A percentile compares a stretch with the other conserved stretches of the same genome.
Conservation (phyloP, 1,140 invertebrate species). For the Formica selysi region DNA sequence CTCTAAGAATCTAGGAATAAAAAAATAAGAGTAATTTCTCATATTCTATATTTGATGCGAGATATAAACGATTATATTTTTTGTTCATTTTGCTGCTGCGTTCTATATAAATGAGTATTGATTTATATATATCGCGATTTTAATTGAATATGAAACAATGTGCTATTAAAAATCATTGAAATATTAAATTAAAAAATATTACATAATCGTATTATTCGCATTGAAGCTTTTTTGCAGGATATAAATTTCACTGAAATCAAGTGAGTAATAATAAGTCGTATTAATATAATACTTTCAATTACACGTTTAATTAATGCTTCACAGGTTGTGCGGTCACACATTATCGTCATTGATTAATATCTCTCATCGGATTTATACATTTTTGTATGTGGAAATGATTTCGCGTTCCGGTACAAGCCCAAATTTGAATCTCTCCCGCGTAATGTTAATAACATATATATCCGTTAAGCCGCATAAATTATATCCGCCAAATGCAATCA, state of each 20-base stretch:
- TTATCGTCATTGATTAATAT: constrained; percentile 51
- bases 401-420: not conserved
- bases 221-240: not conserved
- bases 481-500: constrained; percentile 50
- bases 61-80: no score
- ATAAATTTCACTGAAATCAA: not conserved
- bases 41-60: no score
- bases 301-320: constrained; percentile 24
- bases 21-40: no score
- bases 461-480: constrained; percentile 59
- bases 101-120: no score
- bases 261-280: not conserved
- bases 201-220: not conserved
- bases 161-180: no score
- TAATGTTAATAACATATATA: constrained; percentile 28
- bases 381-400: constrained; percentile 8
- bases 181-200: constrained; percentile 21
- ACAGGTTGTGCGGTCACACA: not conserved
- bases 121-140: no score
- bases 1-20: no score
- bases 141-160: no score
- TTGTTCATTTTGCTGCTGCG: no score
- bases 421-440: constrained; percentile 59
- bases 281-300: constrained; percentile 8
- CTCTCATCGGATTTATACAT: constrained; percentile 13